Evolutionary conservation across 2,888 invertebrate genomes (phyloP).

Genomic region (Micropterix aruncella): DNA sequence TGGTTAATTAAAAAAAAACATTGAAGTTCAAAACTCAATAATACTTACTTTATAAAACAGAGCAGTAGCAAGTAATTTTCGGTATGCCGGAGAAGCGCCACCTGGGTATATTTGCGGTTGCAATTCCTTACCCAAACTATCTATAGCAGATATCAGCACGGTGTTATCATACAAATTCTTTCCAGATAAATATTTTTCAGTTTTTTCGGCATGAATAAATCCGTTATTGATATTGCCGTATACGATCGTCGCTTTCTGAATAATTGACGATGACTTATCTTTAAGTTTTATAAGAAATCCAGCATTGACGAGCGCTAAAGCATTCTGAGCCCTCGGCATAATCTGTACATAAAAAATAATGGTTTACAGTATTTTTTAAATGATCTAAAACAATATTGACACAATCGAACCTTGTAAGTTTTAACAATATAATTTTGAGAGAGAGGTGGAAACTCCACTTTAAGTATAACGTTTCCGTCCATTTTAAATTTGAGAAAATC

Average conservation of each 20-base stretch:
- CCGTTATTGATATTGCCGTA: conserved; percentile 47
- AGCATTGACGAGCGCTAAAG: conserved; percentile 64
- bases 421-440: too few relatives aligned
- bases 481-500: neutral
- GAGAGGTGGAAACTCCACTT: too few relatives aligned
- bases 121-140: conserved; percentile 42
- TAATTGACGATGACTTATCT: conserved; percentile 21
- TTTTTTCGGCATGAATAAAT: conserved; percentile 40
- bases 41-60: conserved; percentile 85
- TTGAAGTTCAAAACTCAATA: too few relatives aligned
- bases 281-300: conserved; percentile 47
- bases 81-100: conserved; percentile 52
- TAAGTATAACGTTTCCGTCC: neutral
- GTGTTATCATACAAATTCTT: conserved; percentile 26
- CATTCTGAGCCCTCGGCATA: conserved; percentile 61
- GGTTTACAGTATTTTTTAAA: too few relatives aligned
- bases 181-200: conserved; percentile 35
- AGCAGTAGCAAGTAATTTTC: conserved; percentile 54
- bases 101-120: conserved; percentile 47
- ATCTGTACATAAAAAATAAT: too few relatives aligned
- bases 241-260: conserved; percentile 40
- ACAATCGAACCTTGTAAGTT: too few relatives aligned
- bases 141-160: conserved; percentile 34
- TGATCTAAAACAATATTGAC: too few relatives aligned
- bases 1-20: too few relatives aligned